Base-by-base conservation (phyloP, 2,113 vertebrate genomes). In the Pyxicephalus adspersus region DNA sequence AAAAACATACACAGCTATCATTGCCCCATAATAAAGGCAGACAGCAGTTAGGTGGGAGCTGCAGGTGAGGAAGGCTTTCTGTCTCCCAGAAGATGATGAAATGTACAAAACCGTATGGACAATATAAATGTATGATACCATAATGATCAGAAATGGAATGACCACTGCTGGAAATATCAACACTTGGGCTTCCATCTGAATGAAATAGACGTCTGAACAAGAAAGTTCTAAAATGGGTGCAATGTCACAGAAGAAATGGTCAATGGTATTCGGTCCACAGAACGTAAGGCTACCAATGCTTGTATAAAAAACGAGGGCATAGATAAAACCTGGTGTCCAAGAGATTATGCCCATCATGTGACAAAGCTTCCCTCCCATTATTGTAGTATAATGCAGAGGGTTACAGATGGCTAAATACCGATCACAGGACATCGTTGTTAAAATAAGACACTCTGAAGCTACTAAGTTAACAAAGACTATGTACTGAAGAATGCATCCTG, bases 381-480 rank as follows among this genome's bases (percentile, higher is more conserved):
- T 72, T 20, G 64, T 38, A 13, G 5, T 51, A 2, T 86, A 87
- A 5, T 51, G 70, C 29, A 89, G 70, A 0, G 84, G 83, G 52
- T 86, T 84, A 58, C 83, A 85, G 9, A 45, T 45, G 38, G 38
- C 38, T 13, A 45, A 45, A 45, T 45, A 45, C 6, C 38, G 38
- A 13, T 57, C 19, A 57, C 20, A 57, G 54, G 54, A 57, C 54
- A 57, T 57, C 18, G 20, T 9, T 3, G 54, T 57, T 19, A 57
- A n/a, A n/a, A 57, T 19, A 45, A 89, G 83, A 45, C 82, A 83
- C 7, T 85, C 67, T 64, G 86, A 80, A 0, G 68, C 50, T 19
- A 65, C 80, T 6, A 85, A 80, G 6, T 83, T 68, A 51, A 86
- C 84, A 26, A 86, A 77, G 13, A 87, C 85, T 75, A 86, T 86